Conservation (phyloP, 64 coral and sea anemone genomes). For the Catalaphyllia jardinei region DNA sequence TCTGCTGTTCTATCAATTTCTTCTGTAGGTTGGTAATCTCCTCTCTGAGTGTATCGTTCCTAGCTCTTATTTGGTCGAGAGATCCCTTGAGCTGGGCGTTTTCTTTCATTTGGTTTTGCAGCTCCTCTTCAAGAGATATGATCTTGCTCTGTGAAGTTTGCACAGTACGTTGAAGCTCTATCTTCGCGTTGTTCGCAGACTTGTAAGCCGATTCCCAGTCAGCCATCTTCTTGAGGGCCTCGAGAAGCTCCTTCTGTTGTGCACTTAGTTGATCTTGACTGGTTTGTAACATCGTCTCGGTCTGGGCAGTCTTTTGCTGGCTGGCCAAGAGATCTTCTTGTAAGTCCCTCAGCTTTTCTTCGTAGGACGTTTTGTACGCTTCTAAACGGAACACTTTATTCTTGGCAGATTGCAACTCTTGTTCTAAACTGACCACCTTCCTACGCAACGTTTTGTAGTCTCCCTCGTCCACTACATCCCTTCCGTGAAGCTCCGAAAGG, state of each 20-base stretch:
- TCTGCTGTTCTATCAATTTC: constrained; percentile 90
- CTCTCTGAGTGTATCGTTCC: constrained; percentile 92
- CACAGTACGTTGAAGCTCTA: constrained; percentile 77
- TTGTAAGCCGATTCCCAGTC: constrained; percentile 86
- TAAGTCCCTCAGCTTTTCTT: constrained; percentile 85
- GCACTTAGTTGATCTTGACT: constrained; percentile 79
- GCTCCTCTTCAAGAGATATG: constrained; percentile 79
- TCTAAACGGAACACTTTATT: constrained; percentile 89
- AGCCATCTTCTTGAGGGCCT: constrained; percentile 84
- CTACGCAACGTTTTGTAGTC: constrained; percentile 82
- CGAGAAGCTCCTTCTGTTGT: constrained; percentile 86
- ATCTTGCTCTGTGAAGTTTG: constrained; percentile 79
- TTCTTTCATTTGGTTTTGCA: constrained; percentile 89
- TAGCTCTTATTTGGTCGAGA: constrained; percentile 71
- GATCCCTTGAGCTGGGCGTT: constrained; percentile 91
- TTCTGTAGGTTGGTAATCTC: constrained; percentile 86
- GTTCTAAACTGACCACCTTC: constrained; percentile 83
- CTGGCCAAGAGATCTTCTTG: constrained; percentile 86
- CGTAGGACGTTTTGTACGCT: constrained; percentile 94
- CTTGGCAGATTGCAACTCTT: constrained; percentile 84
- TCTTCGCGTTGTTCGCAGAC: constrained; percentile 75
- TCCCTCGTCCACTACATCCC: constrained; percentile 83
- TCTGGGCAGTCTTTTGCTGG: constrained; percentile 81
- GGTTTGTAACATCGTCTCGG: constrained; percentile 70
- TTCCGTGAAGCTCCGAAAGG: constrained; percentile 78